Base-by-base conservation (phyloP, 2,113 vertebrate genomes). In the Ranitomeya imitator region DNA sequence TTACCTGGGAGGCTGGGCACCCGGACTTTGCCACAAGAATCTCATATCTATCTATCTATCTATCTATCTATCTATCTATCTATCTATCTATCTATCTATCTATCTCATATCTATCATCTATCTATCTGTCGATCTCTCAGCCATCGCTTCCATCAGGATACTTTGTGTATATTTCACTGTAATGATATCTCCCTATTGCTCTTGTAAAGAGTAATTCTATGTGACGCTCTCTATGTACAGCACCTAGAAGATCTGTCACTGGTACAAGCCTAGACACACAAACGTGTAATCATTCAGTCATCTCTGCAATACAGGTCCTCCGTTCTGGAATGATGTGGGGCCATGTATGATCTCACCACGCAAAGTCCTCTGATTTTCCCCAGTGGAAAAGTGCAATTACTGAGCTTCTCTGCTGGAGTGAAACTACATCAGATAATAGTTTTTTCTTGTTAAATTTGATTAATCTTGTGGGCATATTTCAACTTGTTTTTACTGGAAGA, bases 341-440 rank as follows among this genome's bases (percentile, higher is more conserved):
- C 45, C 23, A 79, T 37, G 12, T 55, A 82, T 74, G 86, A 88
- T 52, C 78, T 88, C 79, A 82, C 86, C 61, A n/a, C 51, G 74
- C 18, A 82, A 73, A 88, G 16, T 69, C 52, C 78, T 55, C 79
- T 80, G 9, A 52, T 37, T 74, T 74, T 45, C 59, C 69, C 76
- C 77, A 69, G 23, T 37, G 86, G 60, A 87, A 59, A 81, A 80
- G 45, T 78, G 85, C 73, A 86, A 78, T 84, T 84, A 84, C 12
- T 45, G 61, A 37, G 31, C 26, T 73, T 21, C 23, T 74, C 59
- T 74, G 55, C 31, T 59, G 60, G 60, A 78, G 51, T 79, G 76
- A 86, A 78, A 86, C 45, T 67, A 78, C 74, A 86, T 86, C 37
- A 86, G 73, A 79, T 79, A 85, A 85, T 85, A 37, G 26, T 73